Evolutionary conservation across 2,113 vertebrate species (phyloP).

Genomic region (Serinus canaria): DNA sequence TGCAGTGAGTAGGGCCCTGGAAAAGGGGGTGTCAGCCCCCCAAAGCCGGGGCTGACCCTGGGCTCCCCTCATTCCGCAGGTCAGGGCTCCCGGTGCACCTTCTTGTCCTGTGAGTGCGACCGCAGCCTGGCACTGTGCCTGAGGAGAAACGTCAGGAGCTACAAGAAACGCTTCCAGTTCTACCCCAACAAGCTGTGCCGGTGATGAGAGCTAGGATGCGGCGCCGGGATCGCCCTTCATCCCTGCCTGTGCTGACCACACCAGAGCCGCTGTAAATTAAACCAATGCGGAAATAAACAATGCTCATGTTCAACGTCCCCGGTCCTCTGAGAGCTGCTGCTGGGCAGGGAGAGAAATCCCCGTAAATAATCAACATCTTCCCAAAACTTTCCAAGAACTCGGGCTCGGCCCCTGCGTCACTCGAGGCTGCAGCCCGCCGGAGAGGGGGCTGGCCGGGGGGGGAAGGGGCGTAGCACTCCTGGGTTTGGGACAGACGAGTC

Average conservation of each 20-base stretch:
- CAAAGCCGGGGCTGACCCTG: not conserved
- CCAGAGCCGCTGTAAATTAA: not conserved
- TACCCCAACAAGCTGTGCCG: rapidly evolving
- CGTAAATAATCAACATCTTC: not conserved
- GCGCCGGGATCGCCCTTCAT: rapidly evolving
- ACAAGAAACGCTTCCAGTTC: not conserved
- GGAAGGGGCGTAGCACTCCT: not conserved
- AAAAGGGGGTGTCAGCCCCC: not conserved
- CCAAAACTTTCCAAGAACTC: not conserved
- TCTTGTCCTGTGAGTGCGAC: conserved; percentile 63
- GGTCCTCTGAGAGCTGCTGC: not conserved
- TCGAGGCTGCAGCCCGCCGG: not conserved
- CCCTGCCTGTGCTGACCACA: rapidly evolving
- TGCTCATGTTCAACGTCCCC: rapidly evolving
- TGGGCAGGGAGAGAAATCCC: not conserved
- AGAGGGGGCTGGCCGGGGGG: not conserved
- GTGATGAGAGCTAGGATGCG: rapidly evolving
- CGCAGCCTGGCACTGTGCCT: conserved; percentile 63
- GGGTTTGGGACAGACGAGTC: not conserved
- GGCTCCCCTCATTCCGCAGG: not conserved
- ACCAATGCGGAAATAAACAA: not conserved
- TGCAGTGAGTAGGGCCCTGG: not conserved
- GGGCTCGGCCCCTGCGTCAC: not conserved
- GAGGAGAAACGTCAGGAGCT: not conserved
- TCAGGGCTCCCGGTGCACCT: not conserved